Evolutionary conservation across 1,140 invertebrate species (phyloP).

Genomic region (Caerostris darwini): DNA sequence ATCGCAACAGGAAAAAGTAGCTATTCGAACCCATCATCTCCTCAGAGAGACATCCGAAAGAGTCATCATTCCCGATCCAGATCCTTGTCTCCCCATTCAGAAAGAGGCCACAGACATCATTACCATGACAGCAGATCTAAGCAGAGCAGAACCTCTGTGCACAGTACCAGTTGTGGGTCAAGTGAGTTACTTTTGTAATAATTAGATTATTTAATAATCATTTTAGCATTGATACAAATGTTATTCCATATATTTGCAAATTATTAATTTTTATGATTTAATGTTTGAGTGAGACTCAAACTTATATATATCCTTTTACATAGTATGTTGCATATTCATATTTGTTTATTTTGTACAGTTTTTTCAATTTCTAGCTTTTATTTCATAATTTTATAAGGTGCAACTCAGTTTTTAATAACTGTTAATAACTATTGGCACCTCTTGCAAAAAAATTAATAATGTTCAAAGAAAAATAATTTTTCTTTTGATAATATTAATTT

Average conservation of each 20-base stretch:
- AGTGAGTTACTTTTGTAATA: slow-evolving; percentile 73
- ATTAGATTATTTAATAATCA: background rate
- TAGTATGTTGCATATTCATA: background rate
- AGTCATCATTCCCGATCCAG: slow-evolving; percentile 10
- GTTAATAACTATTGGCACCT: background rate
- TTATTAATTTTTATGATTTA: too few relatives aligned
- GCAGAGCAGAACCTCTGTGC: slow-evolving; percentile 73
- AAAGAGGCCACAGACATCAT: slow-evolving; percentile 1
- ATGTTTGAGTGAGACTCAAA: too few relatives aligned
- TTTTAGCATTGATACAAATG: too few relatives aligned
- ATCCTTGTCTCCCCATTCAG: slow-evolving; percentile 62
- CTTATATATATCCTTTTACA: too few relatives aligned
- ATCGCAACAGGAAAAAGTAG: background rate
- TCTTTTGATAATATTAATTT: too few relatives aligned
- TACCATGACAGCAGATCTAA: slow-evolving; percentile 28
- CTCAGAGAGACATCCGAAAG: background rate
- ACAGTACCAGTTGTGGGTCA: slow-evolving; percentile 79
- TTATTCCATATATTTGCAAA: too few relatives aligned
- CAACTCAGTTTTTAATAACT: background rate
- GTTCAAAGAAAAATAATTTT: too few relatives aligned
- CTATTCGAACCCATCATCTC: background rate
- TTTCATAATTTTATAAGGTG: background rate
- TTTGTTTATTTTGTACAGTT: background rate
- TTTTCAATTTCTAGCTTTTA: background rate
- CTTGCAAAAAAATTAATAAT: too few relatives aligned